A percentile compares a stretch with the other conserved stretches of the same genome.
These are phyloP conservation scores for Anadara kagoshimensis DNA, from an alignment of 1,140 invertebrate genomes.

Conservation along the genomic window DNA sequence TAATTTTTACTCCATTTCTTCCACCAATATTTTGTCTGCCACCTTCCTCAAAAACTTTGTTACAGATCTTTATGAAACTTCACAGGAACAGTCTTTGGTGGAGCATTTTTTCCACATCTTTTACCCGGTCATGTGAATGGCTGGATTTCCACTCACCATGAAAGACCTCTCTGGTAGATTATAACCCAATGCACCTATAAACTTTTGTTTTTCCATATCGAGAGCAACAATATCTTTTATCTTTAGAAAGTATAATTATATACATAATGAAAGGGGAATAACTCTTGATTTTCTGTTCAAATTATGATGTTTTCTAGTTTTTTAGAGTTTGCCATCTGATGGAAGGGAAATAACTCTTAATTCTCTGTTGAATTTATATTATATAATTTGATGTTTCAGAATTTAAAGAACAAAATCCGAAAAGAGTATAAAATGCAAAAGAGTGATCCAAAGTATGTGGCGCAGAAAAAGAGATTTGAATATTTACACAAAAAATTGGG, in stretches of 20 bases:
- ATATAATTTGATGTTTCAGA: slow-evolving; percentile 73
- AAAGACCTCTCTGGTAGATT: too few species aligned
- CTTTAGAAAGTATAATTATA: background rate
- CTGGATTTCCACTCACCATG: too few species aligned
- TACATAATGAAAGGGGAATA: background rate
- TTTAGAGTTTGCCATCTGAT: slow-evolving; percentile 78
- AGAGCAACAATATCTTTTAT: background rate
- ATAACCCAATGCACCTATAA: too few species aligned
- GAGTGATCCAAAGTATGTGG: slow-evolving; percentile 82
- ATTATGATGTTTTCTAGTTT: slow-evolving; percentile 10
- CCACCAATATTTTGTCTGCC: too few species aligned
- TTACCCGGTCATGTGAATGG: too few species aligned
- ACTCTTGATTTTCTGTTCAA: background rate
- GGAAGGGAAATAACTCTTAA: background rate
- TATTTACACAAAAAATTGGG: slow-evolving; percentile 92
- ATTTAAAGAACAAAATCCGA: slow-evolving; percentile 84
- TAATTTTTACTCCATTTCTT: too few species aligned
- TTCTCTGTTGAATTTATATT: background rate
- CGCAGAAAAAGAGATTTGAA: slow-evolving; percentile 84
- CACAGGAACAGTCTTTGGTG: too few species aligned
- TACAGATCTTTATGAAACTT: too few species aligned
- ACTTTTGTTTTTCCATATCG: background rate
- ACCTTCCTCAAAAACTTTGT: too few species aligned
- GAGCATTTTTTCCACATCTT: too few species aligned
- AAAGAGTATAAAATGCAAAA: slow-evolving; percentile 87